These are phyloP conservation scores for Anguilla anguilla DNA, from an alignment of 2,797 vertebrate genomes.

Conservation along the genomic window DNA sequence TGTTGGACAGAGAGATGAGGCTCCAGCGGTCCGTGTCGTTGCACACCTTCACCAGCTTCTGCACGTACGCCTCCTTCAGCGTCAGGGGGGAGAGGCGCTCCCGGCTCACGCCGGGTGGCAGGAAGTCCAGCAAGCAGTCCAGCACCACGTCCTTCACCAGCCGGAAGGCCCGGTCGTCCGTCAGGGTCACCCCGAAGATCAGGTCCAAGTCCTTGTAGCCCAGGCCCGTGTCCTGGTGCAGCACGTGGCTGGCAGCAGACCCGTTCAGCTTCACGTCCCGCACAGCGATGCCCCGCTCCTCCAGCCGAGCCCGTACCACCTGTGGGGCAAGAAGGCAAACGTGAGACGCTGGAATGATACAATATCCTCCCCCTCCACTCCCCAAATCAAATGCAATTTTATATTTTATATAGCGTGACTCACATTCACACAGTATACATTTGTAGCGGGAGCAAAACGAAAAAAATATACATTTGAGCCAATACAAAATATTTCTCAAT, in stretches of 20 bases:
- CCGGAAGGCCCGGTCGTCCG: constrained; percentile 84
- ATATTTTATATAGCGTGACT: not conserved
- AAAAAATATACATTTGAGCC: not conserved
- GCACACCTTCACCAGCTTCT: constrained; percentile 96
- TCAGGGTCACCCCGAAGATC: constrained; percentile 87
- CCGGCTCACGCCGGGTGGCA: constrained; percentile 85
- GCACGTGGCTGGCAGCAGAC: constrained; percentile 89
- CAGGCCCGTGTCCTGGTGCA: constrained; percentile 89
- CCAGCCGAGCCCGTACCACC: constrained; percentile 88
- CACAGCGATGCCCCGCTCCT: constrained; percentile 81
- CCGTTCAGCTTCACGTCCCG: constrained; percentile 87
- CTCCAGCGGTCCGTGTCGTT: constrained; percentile 95
- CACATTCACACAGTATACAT: not conserved
- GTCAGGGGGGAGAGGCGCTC: constrained; percentile 89
- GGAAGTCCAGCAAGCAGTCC: constrained; percentile 92
- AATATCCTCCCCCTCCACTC: not conserved
- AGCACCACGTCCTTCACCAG: constrained; percentile 91
- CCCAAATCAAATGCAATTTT: not conserved
- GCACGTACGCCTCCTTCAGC: constrained; percentile 92
- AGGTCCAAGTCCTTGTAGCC: constrained; percentile 96
- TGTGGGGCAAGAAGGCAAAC: constrained; percentile 46
- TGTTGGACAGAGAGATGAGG: constrained; percentile 96
- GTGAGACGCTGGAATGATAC: not conserved
- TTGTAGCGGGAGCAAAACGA: not conserved
- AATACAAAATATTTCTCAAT: not conserved